Percentiles rank a stretch among this genome's conserved stretches.
phyloP scores from a whole-genome alignment of 1,140 invertebrate species.

The Drosophila bocki region DNA sequence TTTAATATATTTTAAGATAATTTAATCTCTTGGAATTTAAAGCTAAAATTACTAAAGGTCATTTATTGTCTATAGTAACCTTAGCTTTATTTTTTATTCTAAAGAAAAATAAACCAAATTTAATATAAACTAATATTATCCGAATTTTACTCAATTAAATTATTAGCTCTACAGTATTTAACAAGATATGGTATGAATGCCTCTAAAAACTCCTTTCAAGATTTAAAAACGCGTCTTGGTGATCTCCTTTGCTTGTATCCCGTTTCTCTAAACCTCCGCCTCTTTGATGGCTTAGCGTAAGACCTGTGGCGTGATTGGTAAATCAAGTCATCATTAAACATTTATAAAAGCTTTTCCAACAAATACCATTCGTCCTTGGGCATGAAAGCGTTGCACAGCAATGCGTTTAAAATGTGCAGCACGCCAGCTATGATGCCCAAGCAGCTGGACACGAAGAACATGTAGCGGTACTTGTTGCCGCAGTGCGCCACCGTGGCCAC shows the following conservation, averaged over 20 bases:
- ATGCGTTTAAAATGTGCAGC: conserved; percentile 53
- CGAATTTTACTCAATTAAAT: not conserved
- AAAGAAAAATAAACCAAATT: not conserved
- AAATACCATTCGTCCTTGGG: conserved; percentile 59
- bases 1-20: not conserved
- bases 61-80: too few species aligned
- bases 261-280: not conserved
- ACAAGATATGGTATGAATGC: not conserved
- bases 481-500: conserved; percentile 50
- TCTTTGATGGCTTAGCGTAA: conserved; percentile 24
- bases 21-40: not conserved
- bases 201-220: not conserved
- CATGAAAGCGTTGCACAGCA: conserved; percentile 56
- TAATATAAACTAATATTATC: not conserved
- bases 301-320: not conserved
- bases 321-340: not conserved
- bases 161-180: not conserved
- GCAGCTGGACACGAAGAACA: conserved; percentile 32
- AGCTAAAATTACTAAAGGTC: not conserved
- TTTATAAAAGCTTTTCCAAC: not conserved
- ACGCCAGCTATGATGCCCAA: conserved; percentile 52
- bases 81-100: not conserved
- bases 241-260: too few species aligned
- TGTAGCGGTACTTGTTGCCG: conserved; percentile 33
- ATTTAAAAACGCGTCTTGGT: not conserved